These are phyloP conservation scores for Cantharis rufa DNA, from an alignment of 2,888 invertebrate species.

Conservation along the genomic window DNA sequence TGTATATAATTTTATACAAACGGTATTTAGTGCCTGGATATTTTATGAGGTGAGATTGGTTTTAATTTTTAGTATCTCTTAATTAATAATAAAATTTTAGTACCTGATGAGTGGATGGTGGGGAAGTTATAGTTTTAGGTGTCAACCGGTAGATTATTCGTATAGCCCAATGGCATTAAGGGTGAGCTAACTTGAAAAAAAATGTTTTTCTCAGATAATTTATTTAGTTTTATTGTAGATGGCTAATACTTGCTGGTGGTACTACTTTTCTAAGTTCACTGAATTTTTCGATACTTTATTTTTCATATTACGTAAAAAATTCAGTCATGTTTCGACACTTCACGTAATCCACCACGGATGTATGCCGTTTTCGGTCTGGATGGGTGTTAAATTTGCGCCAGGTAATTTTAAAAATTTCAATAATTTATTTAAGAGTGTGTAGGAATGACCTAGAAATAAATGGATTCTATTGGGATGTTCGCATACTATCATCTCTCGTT, in stretches of 20 bases:
- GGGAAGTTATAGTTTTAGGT: slow-evolving; percentile 73
- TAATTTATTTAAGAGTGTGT: neutral
- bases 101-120: slow-evolving; percentile 68
- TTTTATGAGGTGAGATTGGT: slow-evolving; percentile 71
- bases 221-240: slow-evolving; percentile 64
- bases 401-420: slow-evolving; percentile 58
- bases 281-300: slow-evolving; percentile 94
- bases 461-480: neutral
- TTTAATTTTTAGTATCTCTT: slow-evolving; percentile 1
- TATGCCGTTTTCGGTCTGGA: slow-evolving; percentile 94
- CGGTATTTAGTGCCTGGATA: slow-evolving; percentile 88
- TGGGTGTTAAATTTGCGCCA: slow-evolving; percentile 93
- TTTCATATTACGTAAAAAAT: slow-evolving; percentile 92
- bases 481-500: neutral
- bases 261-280: slow-evolving; percentile 91
- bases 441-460: neutral
- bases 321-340: slow-evolving; percentile 85
- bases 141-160: slow-evolving; percentile 84
- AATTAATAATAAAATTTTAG: slow-evolving; percentile 51
- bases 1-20: slow-evolving; percentile 87
- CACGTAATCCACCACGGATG: slow-evolving; percentile 95
- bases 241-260: slow-evolving; percentile 89
- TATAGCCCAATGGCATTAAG: slow-evolving; percentile 68
- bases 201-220: neutral
- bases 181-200: slow-evolving; percentile 57